Conservation (phyloP, 2,888 invertebrate species). For the Lepidonotus clava region DNA sequence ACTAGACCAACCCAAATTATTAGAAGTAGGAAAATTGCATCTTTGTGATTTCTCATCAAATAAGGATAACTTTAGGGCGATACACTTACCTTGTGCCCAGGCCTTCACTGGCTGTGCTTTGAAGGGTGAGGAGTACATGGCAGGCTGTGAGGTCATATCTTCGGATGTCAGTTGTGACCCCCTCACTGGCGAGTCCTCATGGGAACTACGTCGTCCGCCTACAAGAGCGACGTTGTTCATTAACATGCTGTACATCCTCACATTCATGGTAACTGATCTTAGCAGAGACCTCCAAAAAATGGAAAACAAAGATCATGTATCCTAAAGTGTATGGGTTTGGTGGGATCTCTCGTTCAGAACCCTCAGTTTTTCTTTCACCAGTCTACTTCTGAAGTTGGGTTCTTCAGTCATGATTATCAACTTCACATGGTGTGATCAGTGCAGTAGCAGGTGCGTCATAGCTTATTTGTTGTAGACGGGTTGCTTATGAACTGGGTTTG, state of each 20-base stretch:
- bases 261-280: not conserved
- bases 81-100: conserved; percentile 22
- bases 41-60: no score
- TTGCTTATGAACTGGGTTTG: conserved; percentile 49
- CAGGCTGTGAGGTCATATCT: conserved; percentile 20
- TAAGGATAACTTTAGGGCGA: no score
- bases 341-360: no score
- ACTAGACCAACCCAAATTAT: no score
- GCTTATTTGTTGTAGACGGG: conserved; percentile 7
- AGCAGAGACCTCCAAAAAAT: not conserved
- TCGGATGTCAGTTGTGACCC: conserved; percentile 25
- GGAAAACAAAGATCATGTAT: no score
- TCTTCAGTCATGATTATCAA: no score
- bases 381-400: no score
- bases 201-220: conserved; percentile 39
- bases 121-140: not conserved
- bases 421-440: no score
- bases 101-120: conserved; percentile 26
- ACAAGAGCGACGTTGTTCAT: conserved; percentile 21
- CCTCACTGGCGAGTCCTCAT: not conserved
- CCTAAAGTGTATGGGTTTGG: no score
- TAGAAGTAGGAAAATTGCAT: no score
- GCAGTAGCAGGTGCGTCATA: not conserved
- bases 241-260: conserved; percentile 1
- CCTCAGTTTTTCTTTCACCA: no score